phyloP scores from a whole-genome alignment of 2,797 vertebrate genomes.

The Hydrolagus colliei region DNA sequence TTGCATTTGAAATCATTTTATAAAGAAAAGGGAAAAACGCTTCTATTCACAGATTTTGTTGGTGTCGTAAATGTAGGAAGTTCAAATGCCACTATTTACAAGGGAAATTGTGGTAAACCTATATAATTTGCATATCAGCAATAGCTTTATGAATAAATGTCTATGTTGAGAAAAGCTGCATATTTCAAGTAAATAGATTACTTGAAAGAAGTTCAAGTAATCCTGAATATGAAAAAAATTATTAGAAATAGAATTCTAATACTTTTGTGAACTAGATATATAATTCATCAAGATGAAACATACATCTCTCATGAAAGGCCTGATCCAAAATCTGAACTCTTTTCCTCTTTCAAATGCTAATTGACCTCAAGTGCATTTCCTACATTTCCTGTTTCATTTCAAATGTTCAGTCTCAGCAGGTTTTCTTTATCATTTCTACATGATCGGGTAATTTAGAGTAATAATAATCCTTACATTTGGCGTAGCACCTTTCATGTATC shows the following conservation, averaged over 20 bases:
- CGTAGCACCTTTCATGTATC: background rate
- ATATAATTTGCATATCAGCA: background rate
- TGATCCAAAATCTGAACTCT: too few relatives aligned
- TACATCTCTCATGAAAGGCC: too few relatives aligned
- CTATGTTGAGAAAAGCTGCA: background rate
- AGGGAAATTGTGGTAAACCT: background rate
- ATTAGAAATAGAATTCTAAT: background rate
- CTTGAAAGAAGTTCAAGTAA: background rate
- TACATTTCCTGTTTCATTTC: too few relatives aligned
- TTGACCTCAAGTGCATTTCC: too few relatives aligned
- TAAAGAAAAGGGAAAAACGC: background rate
- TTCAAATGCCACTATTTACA: background rate
- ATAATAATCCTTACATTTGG: too few relatives aligned
- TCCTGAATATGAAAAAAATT: background rate
- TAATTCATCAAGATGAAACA: background rate
- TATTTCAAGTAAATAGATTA: background rate
- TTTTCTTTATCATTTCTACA: too few relatives aligned
- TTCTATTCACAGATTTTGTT: background rate
- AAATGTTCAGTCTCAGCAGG: too few relatives aligned
- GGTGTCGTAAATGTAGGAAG: background rate
- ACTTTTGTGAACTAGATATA: background rate
- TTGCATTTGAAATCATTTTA: background rate
- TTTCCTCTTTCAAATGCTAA: too few relatives aligned
- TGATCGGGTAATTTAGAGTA: too few relatives aligned
- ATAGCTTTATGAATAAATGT: background rate